Base-by-base conservation (phyloP, 2,888 invertebrate genomes). In the Sceliomorpha sp. region DNA sequence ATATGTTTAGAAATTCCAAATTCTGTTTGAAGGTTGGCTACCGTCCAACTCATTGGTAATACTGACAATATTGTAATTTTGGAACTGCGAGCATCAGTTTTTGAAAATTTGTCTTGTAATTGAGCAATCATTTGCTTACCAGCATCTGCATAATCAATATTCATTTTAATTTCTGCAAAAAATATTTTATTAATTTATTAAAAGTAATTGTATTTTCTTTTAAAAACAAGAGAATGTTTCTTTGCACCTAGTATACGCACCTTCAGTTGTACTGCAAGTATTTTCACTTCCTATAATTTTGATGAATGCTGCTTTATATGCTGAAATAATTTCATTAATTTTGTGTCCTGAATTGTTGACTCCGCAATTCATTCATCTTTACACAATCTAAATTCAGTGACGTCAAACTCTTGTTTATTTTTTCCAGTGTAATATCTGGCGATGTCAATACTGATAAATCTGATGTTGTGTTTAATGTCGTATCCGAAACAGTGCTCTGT, bases 281-380 rank as follows among this genome's bases (percentile, higher is more conserved):
- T 8, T 36, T 50, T 50, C 27, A 27, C 14, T 36, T 40, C 42
- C 9, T 32, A 8, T 2, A 53, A 53, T 34, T 53, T 53, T 53
- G 34, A 34, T 53, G 53, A 53, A 53, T 1, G 53, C 53, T 14
- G 14, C 9, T 34, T 42, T 53, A 34, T 53, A 53, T 1, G 24
- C 8, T 42, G 53, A 53, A 32, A n/a, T 42, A 14, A 42, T 53
- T 13, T 53, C 53, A 53, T 53, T 42, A 10, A 53, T 15, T 53
- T 53, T 42, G 13, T 7, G 13, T 40, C 34, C 26, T 15, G 15
- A 53, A 53, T 34, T 17, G 8, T 42, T 31, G 0, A 40, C 51
- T 51, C 15, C 8, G 51, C 17, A 50, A 9, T 50, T 50, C 8
- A 29, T 39, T 37, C 10, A 29, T 51, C 1, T 40, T 14, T 10